phyloP scores from a whole-genome alignment of 2,113 vertebrate genomes.

The Plectropomus leopardus region DNA sequence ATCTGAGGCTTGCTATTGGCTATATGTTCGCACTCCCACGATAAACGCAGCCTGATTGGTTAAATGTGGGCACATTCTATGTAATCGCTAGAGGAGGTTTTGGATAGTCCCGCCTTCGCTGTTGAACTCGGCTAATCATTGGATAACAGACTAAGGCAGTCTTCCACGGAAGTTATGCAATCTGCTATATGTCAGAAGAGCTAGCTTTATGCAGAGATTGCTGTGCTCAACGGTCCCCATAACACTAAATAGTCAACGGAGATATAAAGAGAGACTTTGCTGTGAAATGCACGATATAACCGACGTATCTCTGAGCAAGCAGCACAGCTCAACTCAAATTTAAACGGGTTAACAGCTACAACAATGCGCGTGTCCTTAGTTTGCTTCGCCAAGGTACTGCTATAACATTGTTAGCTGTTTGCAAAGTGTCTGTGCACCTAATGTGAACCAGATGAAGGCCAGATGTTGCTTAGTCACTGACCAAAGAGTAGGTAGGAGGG shows the following conservation, averaged over 20 bases:
- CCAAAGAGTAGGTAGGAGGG: constrained; percentile 80
- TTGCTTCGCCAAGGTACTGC: constrained; percentile 80
- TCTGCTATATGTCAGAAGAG: no score
- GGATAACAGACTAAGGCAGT: neutral
- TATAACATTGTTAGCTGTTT: neutral
- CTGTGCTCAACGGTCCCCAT: neutral
- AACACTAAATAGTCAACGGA: neutral
- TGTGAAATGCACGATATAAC: constrained; percentile 5
- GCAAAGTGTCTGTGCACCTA: constrained; percentile 7
- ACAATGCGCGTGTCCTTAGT: constrained; percentile 77
- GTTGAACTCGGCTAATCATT: constrained; percentile 2
- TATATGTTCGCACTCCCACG: neutral
- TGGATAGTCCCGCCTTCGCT: constrained; percentile 21
- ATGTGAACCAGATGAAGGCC: constrained; percentile 58
- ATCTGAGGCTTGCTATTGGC: constrained; percentile 21
- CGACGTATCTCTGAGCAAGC: neutral
- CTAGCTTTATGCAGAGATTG: neutral
- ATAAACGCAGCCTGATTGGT: constrained; percentile 29
- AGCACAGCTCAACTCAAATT: neutral
- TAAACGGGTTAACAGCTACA: constrained; percentile 12
- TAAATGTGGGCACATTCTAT: accelerated
- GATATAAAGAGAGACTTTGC: neutral
- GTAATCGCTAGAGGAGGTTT: constrained; percentile 1
- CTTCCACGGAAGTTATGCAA: constrained; percentile 26
- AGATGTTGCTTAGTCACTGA: constrained; percentile 78